A percentile compares a stretch with the other conserved stretches of the same genome.
phyloP scores from a whole-genome alignment of 1,140 invertebrate species.

The Cyphomyrmex costatus region DNA sequence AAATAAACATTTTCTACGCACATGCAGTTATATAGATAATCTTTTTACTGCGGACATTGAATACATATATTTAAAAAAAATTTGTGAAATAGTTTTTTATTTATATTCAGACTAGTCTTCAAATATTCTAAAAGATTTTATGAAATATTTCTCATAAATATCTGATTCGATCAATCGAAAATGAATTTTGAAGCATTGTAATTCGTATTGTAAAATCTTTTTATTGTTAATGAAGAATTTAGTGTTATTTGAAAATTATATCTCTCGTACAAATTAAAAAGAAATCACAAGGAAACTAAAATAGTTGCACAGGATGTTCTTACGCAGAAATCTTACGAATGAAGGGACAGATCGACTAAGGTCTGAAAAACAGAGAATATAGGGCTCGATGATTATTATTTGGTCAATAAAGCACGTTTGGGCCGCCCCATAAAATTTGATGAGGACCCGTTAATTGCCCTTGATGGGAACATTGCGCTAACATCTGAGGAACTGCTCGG shows the following conservation, averaged over 20 bases:
- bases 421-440: neutral
- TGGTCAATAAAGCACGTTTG: neutral
- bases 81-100: too few relatives aligned
- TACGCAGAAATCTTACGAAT: neutral
- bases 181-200: neutral
- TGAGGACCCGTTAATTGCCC: constrained; percentile 18
- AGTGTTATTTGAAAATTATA: neutral
- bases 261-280: neutral
- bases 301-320: neutral
- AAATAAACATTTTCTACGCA: neutral
- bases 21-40: neutral
- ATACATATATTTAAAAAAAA: neutral
- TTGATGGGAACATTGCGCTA: neutral
- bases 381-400: neutral
- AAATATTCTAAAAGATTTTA: too few relatives aligned
- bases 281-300: neutral
- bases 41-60: neutral
- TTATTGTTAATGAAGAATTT: neutral
- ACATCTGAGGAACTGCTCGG: constrained; percentile 25
- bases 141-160: too few relatives aligned
- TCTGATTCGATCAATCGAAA: neutral
- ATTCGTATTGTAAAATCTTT: neutral
- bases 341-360: neutral
- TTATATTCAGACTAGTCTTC: too few relatives aligned
- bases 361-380: constrained; percentile 3